Base-by-base conservation (phyloP, 2,797 vertebrate genomes). In the Coilia nasus region DNA sequence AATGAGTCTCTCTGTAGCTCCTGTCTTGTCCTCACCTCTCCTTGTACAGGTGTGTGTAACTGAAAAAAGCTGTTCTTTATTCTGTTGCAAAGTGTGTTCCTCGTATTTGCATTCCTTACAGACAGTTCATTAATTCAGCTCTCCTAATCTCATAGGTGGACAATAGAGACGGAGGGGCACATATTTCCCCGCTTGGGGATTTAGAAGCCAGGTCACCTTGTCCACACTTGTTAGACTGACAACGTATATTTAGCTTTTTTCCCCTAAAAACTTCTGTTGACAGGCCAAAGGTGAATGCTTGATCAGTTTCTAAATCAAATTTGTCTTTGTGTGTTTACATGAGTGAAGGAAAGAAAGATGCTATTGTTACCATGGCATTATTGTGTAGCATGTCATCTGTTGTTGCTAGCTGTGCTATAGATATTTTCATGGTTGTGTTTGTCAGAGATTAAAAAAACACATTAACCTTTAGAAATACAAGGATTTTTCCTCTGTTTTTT, bases 171-270 rank as follows among this genome's bases (percentile, higher is more conserved):
- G 85, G 23, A 81, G 15, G 23, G 60, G 85, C 23, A 35, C 84
- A 82, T 28, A 28, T 83, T 67, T 87, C 83, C 80, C 85, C 82
- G 47, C 83, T 83, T 85, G 85, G 64, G 56, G 81, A 46, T 85
- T 85, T 85, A 90, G 85, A 86, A 85, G 57, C 85, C 84, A 86
- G 88, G 83, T 90, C 89, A 93, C 90, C 85, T 88, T 90, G 88
- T 89, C 85, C 82, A 85, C 81, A 82, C 83, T 88, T 90, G 84
- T 89, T 89, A 88, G 88, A 90, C 82, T 89, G 83, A 90, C 87
- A 85, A 86, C 87, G 35, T 6, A 21, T 2, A 21, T 44, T 44
- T 78, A 6, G 17, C 71, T 78, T 10, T 44, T 44, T 44, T 54
- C 7, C 2, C 50, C 14, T 9, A 12, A 71, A 19, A 41, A 21